Conservation (phyloP, 2,113 vertebrate species). For the Lophotis ruficrista region DNA sequence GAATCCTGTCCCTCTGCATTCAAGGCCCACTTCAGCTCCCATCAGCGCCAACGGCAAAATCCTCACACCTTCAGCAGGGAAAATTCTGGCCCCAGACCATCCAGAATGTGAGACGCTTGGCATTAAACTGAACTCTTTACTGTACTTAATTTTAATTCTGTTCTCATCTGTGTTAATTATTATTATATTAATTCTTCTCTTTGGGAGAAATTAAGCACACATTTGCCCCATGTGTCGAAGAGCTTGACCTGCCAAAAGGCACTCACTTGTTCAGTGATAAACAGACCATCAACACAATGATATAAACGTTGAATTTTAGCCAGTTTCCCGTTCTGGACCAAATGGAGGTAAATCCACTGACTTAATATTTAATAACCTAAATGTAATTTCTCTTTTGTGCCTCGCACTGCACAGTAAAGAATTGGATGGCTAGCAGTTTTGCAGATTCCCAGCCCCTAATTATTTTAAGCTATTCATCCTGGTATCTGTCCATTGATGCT, state of each 20-base stretch:
- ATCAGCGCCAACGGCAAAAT: background rate
- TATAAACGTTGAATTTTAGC: constrained; percentile 79
- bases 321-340: constrained; percentile 79
- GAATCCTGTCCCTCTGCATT: constrained; percentile 47
- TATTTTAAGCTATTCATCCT: constrained; percentile 87
- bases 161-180: constrained; percentile 75
- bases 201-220: constrained; percentile 69
- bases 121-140: constrained; percentile 66
- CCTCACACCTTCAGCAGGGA: background rate
- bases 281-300: constrained; percentile 78
- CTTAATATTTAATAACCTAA: constrained; percentile 86
- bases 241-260: constrained; percentile 77
- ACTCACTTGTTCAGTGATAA: constrained; percentile 76
- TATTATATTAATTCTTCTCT: constrained; percentile 75
- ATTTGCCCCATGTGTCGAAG: constrained; percentile 71
- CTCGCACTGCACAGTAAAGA: constrained; percentile 75
- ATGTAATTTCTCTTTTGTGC: constrained; percentile 81
- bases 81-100: constrained; percentile 40
- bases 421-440: constrained; percentile 78
- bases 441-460: constrained; percentile 78
- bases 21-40: background rate
- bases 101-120: constrained; percentile 62
- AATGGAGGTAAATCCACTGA: constrained; percentile 82
- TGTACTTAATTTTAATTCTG: constrained; percentile 69
- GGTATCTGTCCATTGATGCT: constrained; percentile 80